These are phyloP conservation scores for Wasmannia auropunctata DNA, from an alignment of 1,140 invertebrate genomes.

Conservation along the genomic window DNA sequence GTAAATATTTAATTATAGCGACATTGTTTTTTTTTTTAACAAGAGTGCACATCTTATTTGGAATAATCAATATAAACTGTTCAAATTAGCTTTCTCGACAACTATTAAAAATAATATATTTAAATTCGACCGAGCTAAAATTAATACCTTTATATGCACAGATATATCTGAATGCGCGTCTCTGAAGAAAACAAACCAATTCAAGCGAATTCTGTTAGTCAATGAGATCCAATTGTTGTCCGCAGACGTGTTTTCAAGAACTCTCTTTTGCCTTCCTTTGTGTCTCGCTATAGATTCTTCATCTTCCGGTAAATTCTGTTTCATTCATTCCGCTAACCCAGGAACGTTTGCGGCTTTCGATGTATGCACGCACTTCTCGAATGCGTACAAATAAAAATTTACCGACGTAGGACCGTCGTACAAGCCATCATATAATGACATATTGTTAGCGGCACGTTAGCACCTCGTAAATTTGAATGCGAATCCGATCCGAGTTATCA, in stretches of 20 bases:
- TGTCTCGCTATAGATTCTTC: not conserved
- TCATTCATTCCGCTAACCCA: not conserved
- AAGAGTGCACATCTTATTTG: not conserved
- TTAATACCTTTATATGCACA: not conserved
- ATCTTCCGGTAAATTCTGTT: not conserved
- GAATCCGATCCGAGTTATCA: not conserved
- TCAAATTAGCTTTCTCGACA: not conserved
- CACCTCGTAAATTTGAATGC: conserved; percentile 50
- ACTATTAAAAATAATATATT: not conserved
- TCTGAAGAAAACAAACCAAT: not conserved
- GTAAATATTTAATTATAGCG: not conserved
- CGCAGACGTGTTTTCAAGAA: not conserved
- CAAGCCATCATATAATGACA: conserved; percentile 33
- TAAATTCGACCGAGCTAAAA: not conserved
- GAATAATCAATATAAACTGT: not conserved
- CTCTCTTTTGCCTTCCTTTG: not conserved
- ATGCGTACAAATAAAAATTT: not conserved
- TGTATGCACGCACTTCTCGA: not conserved
- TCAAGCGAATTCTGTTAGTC: not conserved
- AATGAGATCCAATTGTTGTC: not conserved
- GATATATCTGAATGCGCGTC: too few species aligned
- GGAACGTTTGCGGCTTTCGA: not conserved
- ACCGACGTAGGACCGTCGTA: not conserved
- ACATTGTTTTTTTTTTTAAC: not conserved
- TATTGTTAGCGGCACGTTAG: conserved; percentile 54